Conservation (phyloP, 2,113 vertebrate species). For the Platycercus adscitus region DNA sequence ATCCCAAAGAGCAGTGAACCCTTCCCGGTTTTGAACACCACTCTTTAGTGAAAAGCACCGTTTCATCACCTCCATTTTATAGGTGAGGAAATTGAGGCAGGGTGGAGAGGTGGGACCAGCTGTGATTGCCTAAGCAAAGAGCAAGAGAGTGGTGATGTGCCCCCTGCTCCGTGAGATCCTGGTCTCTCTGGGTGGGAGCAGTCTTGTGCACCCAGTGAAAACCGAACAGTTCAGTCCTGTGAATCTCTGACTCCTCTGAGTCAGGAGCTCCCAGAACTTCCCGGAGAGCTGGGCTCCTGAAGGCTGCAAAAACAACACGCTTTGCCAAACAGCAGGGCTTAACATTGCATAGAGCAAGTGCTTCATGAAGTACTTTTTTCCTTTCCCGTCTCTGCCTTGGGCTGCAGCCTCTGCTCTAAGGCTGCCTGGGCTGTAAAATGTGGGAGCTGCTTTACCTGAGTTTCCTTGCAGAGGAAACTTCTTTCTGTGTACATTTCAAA, state of each 20-base stretch:
- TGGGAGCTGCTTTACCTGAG: background rate
- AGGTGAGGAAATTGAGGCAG: background rate
- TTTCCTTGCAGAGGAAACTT: background rate
- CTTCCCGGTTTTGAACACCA: fast-evolving
- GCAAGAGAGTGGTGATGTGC: fast-evolving
- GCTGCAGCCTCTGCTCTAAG: background rate
- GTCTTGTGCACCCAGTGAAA: background rate
- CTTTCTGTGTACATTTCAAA: background rate
- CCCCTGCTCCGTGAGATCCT: background rate
- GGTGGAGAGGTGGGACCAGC: background rate
- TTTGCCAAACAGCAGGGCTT: background rate
- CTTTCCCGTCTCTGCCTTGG: background rate
- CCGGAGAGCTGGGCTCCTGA: fast-evolving
- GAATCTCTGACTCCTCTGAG: background rate
- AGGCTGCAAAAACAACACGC: background rate
- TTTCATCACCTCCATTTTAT: fast-evolving
- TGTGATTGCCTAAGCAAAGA: fast-evolving
- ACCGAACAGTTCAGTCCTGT: background rate
- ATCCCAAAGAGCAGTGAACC: background rate
- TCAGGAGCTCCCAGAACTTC: background rate
- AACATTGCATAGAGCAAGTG: background rate
- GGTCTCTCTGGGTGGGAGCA: background rate
- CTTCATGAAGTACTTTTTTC: background rate
- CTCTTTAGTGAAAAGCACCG: background rate
- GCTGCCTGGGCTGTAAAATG: background rate